Conservation (phyloP, 2,113 vertebrate species). For the Ibidorhyncha struthersii region DNA sequence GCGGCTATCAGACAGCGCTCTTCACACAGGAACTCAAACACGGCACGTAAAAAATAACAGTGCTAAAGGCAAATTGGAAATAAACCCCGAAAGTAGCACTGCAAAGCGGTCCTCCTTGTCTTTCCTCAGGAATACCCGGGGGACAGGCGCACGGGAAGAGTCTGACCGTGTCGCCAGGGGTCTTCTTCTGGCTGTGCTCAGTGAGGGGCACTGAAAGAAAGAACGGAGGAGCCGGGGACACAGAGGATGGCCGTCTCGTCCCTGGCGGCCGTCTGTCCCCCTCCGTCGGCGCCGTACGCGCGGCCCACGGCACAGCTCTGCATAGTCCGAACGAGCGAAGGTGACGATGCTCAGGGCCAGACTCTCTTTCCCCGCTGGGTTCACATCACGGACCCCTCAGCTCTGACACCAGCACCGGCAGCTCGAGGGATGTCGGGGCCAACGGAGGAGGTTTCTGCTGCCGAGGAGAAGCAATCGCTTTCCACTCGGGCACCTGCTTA, state of each 20-base stretch:
- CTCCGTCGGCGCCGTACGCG: neutral
- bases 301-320: no score
- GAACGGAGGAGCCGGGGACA: no score
- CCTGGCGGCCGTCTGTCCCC: neutral
- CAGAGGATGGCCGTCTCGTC: fast-evolving
- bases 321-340: no score
- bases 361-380: no score
- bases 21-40: fast-evolving
- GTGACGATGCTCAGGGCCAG: no score
- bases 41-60: neutral
- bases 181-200: neutral
- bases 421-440: neutral
- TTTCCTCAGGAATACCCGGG: neutral
- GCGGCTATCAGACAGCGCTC: fast-evolving
- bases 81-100: neutral
- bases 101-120: no score
- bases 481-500: no score
- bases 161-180: neutral
- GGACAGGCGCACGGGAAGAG: neutral
- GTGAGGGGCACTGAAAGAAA: no score
- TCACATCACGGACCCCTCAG: neutral
- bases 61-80: no score
- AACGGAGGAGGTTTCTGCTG: neutral
- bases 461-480: neutral
- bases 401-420: no score